These are phyloP conservation scores for Chiroxiphia lanceolata DNA, from an alignment of 2,797 vertebrate genomes.

Conservation along the genomic window DNA sequence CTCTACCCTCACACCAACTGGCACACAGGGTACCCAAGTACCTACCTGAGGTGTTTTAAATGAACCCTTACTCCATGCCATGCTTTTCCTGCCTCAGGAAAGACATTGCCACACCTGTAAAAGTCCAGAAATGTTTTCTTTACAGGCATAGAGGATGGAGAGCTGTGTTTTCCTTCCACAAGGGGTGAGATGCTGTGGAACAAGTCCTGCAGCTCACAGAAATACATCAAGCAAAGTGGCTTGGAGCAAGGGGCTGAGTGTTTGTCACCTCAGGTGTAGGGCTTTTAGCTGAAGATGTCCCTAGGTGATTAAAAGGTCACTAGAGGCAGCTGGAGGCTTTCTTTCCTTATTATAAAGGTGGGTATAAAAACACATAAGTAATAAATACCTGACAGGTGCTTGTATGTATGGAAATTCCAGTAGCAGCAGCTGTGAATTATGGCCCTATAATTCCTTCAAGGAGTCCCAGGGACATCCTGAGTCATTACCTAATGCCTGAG, in stretches of 20 bases:
- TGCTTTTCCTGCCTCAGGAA: background rate
- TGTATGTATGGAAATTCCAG: background rate
- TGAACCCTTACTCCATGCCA: background rate
- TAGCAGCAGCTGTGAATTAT: background rate
- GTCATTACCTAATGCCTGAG: background rate
- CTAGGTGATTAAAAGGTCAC: constrained; percentile 44
- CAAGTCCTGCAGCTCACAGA: background rate
- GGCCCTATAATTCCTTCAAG: background rate
- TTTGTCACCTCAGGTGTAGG: background rate
- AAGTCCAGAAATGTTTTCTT: background rate
- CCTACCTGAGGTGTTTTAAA: background rate
- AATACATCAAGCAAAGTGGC: background rate
- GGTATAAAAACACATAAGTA: constrained; percentile 2
- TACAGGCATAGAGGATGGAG: background rate
- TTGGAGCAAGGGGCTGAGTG: background rate
- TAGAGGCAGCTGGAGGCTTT: constrained; percentile 5
- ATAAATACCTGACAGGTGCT: background rate
- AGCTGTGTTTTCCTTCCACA: background rate
- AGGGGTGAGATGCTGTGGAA: background rate
- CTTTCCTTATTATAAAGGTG: background rate
- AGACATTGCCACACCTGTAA: background rate
- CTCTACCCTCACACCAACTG: background rate
- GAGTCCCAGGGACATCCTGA: background rate
- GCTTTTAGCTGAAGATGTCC: constrained; percentile 8
- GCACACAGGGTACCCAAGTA: rapidly evolving